Evolutionary conservation across 2,888 invertebrate species (phyloP).

Genomic region (Sicus ferrugineus): DNA sequence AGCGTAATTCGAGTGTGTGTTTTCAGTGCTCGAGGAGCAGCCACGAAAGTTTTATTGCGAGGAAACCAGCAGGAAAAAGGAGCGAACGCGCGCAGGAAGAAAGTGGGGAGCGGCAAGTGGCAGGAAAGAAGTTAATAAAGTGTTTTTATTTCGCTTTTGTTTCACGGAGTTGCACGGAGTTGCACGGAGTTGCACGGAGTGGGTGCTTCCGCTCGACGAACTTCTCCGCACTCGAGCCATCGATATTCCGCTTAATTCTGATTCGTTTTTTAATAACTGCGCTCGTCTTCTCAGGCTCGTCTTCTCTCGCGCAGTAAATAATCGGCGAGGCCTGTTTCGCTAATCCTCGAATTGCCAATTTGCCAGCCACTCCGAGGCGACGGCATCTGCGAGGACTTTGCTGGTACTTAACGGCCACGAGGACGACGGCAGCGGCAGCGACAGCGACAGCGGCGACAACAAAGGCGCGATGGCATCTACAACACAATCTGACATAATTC

Average conservation of each 20-base stretch:
- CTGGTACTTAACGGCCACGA: background rate
- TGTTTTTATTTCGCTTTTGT: constrained; percentile 35
- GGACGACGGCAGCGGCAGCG: background rate
- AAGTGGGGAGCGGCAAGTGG: constrained; percentile 10
- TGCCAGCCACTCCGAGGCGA: background rate
- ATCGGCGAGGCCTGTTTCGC: background rate
- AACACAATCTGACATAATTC: constrained; percentile 48
- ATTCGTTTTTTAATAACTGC: constrained; percentile 1
- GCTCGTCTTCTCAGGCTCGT: constrained; percentile 8
- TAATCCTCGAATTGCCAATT: constrained; percentile 19
- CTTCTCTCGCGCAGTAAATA: background rate
- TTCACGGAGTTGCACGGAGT: constrained; percentile 23
- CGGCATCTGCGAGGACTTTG: background rate
- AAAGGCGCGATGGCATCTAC: constrained; percentile 38
- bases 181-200: background rate
- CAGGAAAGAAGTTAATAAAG: constrained; percentile 34
- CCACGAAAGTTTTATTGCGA: background rate
- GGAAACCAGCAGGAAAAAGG: constrained; percentile 7
- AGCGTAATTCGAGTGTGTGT: background rate
- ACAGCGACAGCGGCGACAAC: background rate
- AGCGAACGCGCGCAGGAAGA: constrained; percentile 18
- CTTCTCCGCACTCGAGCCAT: background rate
- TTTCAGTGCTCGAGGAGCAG: background rate
- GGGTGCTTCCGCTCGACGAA: background rate
- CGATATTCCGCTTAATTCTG: background rate